These are phyloP conservation scores for Mythimna impura DNA, from an alignment of 2,888 invertebrate genomes.

Conservation along the genomic window DNA sequence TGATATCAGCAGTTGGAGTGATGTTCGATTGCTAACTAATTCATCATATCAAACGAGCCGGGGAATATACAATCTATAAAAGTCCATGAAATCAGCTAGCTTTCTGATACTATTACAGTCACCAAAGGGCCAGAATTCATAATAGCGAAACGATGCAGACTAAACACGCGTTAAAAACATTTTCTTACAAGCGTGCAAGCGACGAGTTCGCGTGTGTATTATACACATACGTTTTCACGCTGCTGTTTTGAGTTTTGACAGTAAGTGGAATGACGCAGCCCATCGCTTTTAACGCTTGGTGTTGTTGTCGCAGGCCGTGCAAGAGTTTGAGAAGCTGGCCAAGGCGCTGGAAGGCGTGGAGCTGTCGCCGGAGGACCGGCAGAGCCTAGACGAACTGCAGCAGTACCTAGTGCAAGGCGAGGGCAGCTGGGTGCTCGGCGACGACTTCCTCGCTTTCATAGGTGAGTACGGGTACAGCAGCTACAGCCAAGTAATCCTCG, in stretches of 20 bases:
- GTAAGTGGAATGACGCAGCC: not conserved
- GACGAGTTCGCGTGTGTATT: not conserved
- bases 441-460: constrained; percentile 95
- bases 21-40: constrained; percentile 6
- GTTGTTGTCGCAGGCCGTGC: constrained; percentile 88
- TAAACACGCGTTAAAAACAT: not conserved
- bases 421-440: constrained; percentile 97
- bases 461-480: constrained; percentile 84
- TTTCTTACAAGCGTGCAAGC: not conserved
- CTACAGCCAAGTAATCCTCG: too few relatives aligned
- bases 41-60: not conserved
- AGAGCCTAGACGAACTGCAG: constrained; percentile 95
- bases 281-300: not conserved
- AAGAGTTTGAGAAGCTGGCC: constrained; percentile 94
- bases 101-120: not conserved
- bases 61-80: not conserved
- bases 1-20: constrained; percentile 8
- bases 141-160: not conserved
- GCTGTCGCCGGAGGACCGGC: constrained; percentile 93
- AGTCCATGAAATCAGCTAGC: not conserved
- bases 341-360: constrained; percentile 92
- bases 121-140: not conserved
- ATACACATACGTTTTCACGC: too few relatives aligned
- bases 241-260: not conserved
- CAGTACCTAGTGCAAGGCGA: constrained; percentile 97